Percentiles rank a stretch among this genome's conserved stretches.
phyloP scores from a whole-genome alignment of 2,888 invertebrate genomes.

The Zeuzera pyrina region DNA sequence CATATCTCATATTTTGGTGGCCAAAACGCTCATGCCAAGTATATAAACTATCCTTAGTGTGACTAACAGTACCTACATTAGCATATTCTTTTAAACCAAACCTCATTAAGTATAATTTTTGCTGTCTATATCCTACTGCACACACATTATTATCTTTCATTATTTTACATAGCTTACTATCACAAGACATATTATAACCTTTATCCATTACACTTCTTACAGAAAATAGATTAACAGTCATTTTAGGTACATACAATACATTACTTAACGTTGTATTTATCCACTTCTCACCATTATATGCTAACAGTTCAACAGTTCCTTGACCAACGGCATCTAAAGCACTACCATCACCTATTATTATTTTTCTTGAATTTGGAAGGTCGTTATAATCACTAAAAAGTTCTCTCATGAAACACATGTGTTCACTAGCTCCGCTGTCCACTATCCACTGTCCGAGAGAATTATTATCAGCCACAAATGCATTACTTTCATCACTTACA shows the following conservation, averaged over 20 bases:
- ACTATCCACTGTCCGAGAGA: background rate
- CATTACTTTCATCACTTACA: no score
- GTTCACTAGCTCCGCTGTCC: background rate
- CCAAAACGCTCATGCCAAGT: background rate
- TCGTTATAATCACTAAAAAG: background rate
- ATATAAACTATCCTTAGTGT: background rate
- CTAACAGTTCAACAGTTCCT: background rate
- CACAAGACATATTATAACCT: background rate
- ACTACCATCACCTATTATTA: background rate
- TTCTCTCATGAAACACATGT: background rate
- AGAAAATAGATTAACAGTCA: background rate
- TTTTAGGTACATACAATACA: conserved; percentile 1
- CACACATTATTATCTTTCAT: background rate
- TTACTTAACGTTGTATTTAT: background rate
- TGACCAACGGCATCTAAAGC: background rate
- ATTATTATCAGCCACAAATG: background rate
- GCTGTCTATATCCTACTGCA: background rate
- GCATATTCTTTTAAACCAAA: background rate
- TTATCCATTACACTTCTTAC: background rate
- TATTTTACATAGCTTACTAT: background rate
- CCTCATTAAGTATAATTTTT: no score
- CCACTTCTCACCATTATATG: background rate
- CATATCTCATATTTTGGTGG: background rate
- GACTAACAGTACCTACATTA: background rate
- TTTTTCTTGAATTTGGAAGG: background rate